A percentile compares a stretch with the other conserved stretches of the same genome.
These are phyloP conservation scores for Helleia helle DNA, from an alignment of 2,888 invertebrate species.

Conservation along the genomic window DNA sequence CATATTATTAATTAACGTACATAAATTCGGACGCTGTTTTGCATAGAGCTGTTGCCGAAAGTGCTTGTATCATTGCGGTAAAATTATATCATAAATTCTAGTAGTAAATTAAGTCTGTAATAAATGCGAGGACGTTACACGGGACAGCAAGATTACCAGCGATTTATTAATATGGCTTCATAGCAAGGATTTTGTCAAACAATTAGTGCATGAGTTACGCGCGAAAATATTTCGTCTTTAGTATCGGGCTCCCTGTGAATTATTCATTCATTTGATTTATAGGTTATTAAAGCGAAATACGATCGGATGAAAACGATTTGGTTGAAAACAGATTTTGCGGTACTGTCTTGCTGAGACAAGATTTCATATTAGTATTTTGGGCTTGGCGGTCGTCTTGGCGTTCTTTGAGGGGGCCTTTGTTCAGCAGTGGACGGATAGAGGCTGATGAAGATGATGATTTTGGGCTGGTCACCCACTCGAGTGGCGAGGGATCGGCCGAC, in stretches of 20 bases:
- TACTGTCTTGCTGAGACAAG: no score
- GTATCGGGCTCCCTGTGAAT: no score
- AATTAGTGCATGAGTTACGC: constrained; percentile 4
- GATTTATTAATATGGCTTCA: constrained; percentile 33
- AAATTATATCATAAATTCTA: constrained; percentile 33
- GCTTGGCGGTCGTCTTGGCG: no score
- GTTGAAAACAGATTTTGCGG: no score
- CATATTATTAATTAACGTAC: constrained; percentile 2
- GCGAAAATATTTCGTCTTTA: neutral
- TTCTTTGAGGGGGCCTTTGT: no score
- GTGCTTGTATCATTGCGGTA: constrained; percentile 24
- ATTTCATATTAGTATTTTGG: no score
- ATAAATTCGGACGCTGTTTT: constrained; percentile 20
- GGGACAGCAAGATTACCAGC: constrained; percentile 39
- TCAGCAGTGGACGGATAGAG: no score
- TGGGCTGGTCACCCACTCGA: no score
- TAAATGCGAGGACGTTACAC: constrained; percentile 34
- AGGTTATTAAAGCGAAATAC: neutral
- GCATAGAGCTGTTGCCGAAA: constrained; percentile 17
- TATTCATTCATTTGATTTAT: constrained; percentile 7
- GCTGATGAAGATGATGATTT: no score
- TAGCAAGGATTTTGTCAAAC: constrained; percentile 6
- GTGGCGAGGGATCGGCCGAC: no score
- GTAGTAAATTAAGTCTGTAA: constrained; percentile 31
- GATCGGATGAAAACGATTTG: no score